phyloP scores from a whole-genome alignment of 2,113 vertebrate genomes.

The Podarcis raffonei region DNA sequence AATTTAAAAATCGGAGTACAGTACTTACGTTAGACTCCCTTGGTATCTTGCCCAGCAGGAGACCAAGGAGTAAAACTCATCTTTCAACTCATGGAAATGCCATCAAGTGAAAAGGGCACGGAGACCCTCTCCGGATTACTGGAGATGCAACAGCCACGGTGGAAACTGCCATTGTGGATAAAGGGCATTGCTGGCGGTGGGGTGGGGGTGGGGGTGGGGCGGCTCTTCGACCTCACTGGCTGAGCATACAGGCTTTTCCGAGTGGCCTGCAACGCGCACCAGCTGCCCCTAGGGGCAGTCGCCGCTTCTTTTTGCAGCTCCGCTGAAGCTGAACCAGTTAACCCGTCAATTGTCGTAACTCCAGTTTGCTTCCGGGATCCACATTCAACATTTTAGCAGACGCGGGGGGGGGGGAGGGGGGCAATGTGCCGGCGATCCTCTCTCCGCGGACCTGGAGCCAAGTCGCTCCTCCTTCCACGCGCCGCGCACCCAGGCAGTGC shows the following conservation, averaged over 20 bases:
- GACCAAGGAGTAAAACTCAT: background rate
- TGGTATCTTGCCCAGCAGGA: background rate
- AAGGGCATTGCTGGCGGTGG: background rate
- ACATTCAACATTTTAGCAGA: background rate
- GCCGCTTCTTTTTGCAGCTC: background rate
- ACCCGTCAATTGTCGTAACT: background rate
- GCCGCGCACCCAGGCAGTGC: too few species aligned
- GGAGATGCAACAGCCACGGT: too few species aligned
- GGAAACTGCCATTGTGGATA: too few species aligned
- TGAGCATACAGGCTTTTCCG: background rate
- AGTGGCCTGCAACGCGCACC: background rate
- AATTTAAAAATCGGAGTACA: background rate
- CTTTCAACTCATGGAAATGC: background rate
- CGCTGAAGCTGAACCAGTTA: too few species aligned
- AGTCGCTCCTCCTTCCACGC: background rate
- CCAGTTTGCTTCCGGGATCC: too few species aligned
- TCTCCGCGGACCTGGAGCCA: background rate
- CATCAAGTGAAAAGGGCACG: too few species aligned
- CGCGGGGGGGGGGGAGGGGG: too few species aligned
- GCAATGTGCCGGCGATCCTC: background rate
- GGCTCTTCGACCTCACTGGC: fast-evolving
- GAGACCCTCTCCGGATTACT: background rate
- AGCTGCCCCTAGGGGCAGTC: background rate
- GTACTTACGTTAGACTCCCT: background rate
- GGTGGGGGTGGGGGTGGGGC: background rate